These are phyloP conservation scores for Gallinago stenura DNA, from an alignment of 2,797 vertebrate species.

Conservation along the genomic window DNA sequence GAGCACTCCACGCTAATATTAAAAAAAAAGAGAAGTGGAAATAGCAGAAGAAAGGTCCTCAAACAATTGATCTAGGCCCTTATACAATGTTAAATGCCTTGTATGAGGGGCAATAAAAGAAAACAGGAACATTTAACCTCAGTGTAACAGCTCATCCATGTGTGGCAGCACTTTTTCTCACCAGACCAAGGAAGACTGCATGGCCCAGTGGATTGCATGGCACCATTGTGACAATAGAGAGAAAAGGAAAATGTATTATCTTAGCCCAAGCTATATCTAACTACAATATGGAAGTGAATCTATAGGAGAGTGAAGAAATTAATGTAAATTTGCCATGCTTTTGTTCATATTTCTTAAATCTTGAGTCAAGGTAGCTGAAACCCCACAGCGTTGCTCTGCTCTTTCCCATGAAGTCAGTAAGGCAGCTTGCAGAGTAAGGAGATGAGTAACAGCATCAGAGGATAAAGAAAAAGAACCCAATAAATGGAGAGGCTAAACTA, in stretches of 20 bases:
- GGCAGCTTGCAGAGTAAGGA: not conserved
- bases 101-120: not conserved
- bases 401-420: not conserved
- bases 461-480: not conserved
- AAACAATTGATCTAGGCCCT: not conserved
- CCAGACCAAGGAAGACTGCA: not conserved
- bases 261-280: not conserved
- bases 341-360: not conserved
- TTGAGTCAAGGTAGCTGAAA: not conserved
- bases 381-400: not conserved
- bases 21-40: not conserved
- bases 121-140: not conserved
- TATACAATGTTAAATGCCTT: not conserved
- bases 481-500: not conserved
- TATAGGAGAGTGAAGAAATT: not conserved
- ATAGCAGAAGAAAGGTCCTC: not conserved
- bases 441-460: not conserved
- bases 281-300: not conserved
- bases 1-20: not conserved
- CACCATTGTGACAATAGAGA: not conserved
- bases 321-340: not conserved
- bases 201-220: not conserved
- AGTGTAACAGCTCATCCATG: not conserved
- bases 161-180: not conserved
- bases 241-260: not conserved